Conservation (phyloP, 2,888 invertebrate species). For the Brachypalpus laphriformis region DNA sequence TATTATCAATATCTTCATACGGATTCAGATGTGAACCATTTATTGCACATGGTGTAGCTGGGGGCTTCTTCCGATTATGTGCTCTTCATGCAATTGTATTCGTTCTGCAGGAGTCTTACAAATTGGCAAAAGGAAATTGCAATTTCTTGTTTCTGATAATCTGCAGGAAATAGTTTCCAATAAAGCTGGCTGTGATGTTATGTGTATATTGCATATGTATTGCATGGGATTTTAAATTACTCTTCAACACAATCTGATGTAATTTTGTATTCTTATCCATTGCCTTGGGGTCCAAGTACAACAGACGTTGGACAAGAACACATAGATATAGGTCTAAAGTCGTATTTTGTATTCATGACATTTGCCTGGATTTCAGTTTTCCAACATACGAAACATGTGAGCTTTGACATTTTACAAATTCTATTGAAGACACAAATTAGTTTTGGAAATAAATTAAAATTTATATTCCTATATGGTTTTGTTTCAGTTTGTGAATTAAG, state of each 20-base stretch:
- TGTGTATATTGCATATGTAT: background rate
- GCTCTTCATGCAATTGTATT: background rate
- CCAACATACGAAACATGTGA: too few species aligned
- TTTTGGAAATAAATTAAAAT: too few species aligned
- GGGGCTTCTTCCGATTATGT: conserved; percentile 3
- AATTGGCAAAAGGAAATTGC: conserved; percentile 46
- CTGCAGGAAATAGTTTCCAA: conserved; percentile 9
- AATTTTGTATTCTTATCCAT: background rate
- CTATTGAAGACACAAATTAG: too few species aligned
- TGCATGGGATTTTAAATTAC: background rate
- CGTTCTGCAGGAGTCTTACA: background rate
- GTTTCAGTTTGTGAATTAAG: too few species aligned
- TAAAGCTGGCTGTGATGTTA: background rate
- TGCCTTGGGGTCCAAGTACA: background rate
- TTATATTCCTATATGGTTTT: too few species aligned
- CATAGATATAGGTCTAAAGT: background rate
- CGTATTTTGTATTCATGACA: background rate
- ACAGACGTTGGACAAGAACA: background rate
- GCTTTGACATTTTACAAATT: too few species aligned
- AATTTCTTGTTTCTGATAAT: conserved; percentile 19
- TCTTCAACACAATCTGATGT: background rate
- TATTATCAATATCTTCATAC: conserved; percentile 45
- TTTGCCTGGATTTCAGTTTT: too few species aligned
- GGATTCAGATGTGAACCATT: conserved; percentile 27
- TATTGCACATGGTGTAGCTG: conserved; percentile 35